Conservation (phyloP, 1,140 invertebrate genomes). For the Zaprionus taronus region DNA sequence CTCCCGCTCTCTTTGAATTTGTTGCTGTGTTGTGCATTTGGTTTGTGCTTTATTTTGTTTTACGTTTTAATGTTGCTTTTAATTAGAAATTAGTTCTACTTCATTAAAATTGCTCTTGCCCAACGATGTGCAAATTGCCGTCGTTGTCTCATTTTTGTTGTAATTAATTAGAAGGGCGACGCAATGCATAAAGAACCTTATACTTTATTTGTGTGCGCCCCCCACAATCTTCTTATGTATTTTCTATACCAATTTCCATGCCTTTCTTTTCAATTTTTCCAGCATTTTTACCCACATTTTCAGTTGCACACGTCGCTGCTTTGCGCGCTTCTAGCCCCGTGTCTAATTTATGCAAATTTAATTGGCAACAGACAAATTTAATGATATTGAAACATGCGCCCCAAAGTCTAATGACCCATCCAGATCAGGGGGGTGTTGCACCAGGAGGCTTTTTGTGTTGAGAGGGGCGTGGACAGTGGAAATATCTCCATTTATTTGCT, state of each 20-base stretch:
- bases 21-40: not conserved
- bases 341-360: slow-evolving; percentile 78
- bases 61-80: slow-evolving; percentile 57
- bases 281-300: slow-evolving; percentile 11
- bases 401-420: slow-evolving; percentile 10
- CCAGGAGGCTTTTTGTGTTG: too few relatives aligned
- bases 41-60: slow-evolving; percentile 46
- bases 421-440: not conserved
- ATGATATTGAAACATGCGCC: slow-evolving; percentile 55
- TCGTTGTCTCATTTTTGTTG: slow-evolving; percentile 34
- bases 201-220: slow-evolving; percentile 32
- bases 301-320: slow-evolving; percentile 34
- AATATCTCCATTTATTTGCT: not conserved
- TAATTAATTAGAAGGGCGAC: slow-evolving; percentile 47
- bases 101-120: slow-evolving; percentile 57
- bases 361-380: slow-evolving; percentile 69
- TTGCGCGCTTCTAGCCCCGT: slow-evolving; percentile 13
- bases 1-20: not conserved
- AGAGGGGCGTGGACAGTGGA: not conserved
- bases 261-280: slow-evolving; percentile 11
- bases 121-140: slow-evolving; percentile 47
- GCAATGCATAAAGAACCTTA: slow-evolving; percentile 9
- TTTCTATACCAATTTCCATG: slow-evolving; percentile 17
- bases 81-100: slow-evolving; percentile 68
- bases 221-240: slow-evolving; percentile 11